phyloP scores from a whole-genome alignment of 1,140 invertebrate species.

The Lamellibrachia luymesi region DNA sequence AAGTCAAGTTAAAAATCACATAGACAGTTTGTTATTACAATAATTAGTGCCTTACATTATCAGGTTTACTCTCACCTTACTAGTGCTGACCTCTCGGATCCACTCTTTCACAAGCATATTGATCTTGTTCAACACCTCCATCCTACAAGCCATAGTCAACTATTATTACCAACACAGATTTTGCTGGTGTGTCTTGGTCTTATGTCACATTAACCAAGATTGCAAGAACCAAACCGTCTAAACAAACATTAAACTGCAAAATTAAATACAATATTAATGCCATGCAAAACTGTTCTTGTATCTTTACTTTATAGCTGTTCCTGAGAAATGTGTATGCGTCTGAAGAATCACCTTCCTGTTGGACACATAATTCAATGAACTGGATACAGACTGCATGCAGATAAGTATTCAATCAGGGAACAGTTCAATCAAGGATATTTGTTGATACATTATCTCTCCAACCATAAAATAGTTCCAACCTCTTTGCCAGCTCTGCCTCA shows the following conservation, averaged over 20 bases:
- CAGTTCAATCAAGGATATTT: not conserved
- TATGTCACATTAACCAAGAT: not conserved
- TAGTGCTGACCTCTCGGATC: slow-evolving; percentile 84
- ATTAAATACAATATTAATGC: not conserved
- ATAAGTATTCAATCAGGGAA: not conserved
- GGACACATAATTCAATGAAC: not conserved
- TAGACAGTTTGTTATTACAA: too few relatives aligned
- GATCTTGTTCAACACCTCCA: slow-evolving; percentile 71
- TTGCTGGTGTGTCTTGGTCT: not conserved
- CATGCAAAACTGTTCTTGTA: not conserved
- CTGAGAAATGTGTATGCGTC: not conserved
- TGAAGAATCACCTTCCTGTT: not conserved
- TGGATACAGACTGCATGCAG: not conserved
- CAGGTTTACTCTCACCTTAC: slow-evolving; percentile 59
- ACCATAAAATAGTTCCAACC: not conserved
- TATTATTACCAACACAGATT: not conserved
- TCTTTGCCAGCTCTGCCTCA: slow-evolving; percentile 16
- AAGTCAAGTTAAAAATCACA: too few relatives aligned
- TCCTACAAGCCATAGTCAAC: slow-evolving; percentile 44
- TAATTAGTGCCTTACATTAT: too few relatives aligned
- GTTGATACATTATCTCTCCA: not conserved
- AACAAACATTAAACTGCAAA: not conserved
- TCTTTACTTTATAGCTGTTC: not conserved
- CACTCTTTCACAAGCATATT: slow-evolving; percentile 88
- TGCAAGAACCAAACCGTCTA: not conserved